Evolutionary conservation across 2,888 invertebrate genomes (phyloP).

Genomic region (Drosophila hawaiiensis): DNA sequence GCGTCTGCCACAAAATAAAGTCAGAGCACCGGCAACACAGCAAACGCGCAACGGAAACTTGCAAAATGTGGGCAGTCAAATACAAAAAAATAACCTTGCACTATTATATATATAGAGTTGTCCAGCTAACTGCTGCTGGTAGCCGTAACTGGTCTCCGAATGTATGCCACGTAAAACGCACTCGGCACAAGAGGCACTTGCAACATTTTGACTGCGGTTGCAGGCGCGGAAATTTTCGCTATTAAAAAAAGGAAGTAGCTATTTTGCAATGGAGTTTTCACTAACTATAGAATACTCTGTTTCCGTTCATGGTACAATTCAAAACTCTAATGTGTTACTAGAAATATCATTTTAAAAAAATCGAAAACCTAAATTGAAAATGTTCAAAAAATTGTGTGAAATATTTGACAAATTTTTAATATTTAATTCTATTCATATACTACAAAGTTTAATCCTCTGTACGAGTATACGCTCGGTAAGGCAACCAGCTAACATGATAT

Average conservation of each 20-base stretch:
- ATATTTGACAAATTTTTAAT: neutral
- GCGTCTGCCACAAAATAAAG: slow-evolving; percentile 46
- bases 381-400: neutral
- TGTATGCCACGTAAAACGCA: neutral
- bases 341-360: neutral
- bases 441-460: neutral
- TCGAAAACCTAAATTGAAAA: neutral
- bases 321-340: neutral
- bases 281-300: slow-evolving; percentile 7
- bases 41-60: slow-evolving; percentile 57
- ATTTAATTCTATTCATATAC: neutral
- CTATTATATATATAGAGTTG: slow-evolving; percentile 11
- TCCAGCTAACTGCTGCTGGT: slow-evolving; percentile 10
- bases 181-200: neutral
- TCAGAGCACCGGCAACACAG: slow-evolving; percentile 19
- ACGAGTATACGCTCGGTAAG: neutral
- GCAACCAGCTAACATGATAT: neutral
- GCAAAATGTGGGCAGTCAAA: slow-evolving; percentile 47
- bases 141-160: neutral
- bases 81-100: neutral
- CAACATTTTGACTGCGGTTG: slow-evolving; percentile 27
- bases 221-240: slow-evolving; percentile 6
- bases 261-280: too few species aligned
- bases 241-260: neutral
- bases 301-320: neutral